A percentile compares a stretch with the other conserved stretches of the same genome.
Evolutionary conservation across 2,113 vertebrate genomes (phyloP).

Genomic region (Cyanoliseus patagonus): DNA sequence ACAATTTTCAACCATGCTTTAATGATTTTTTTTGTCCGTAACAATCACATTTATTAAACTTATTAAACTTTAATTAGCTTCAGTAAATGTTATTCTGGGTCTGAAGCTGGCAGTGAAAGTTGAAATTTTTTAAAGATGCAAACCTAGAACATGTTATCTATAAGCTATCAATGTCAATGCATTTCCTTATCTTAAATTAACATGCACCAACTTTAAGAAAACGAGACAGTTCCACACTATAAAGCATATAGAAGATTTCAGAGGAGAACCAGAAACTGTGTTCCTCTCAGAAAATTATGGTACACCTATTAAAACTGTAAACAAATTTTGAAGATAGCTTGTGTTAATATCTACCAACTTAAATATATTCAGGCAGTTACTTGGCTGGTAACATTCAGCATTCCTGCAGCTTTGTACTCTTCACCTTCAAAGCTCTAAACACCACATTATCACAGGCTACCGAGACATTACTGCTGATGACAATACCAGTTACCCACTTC

Average conservation of each 20-base stretch:
- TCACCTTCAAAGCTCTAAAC: background rate
- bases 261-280: background rate
- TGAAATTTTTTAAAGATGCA: conserved; percentile 79
- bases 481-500: background rate
- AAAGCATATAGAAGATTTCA: background rate
- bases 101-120: conserved; percentile 68
- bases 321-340: background rate
- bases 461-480: background rate
- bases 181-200: conserved; percentile 26
- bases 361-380: background rate
- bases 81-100: conserved; percentile 78
- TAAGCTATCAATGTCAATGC: conserved; percentile 74
- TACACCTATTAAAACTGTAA: background rate
- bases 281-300: background rate
- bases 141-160: conserved; percentile 72
- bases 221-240: background rate
- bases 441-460: background rate
- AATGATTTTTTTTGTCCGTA: conserved; percentile 80
- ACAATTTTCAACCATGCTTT: conserved; percentile 77
- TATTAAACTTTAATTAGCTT: conserved; percentile 93
- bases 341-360: background rate
- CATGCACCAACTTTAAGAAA: background rate
- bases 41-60: conserved; percentile 87
- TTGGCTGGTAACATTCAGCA: background rate
- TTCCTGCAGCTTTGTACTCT: background rate